phyloP scores from a whole-genome alignment of 1,140 invertebrate species.

The Venturia canescens region DNA sequence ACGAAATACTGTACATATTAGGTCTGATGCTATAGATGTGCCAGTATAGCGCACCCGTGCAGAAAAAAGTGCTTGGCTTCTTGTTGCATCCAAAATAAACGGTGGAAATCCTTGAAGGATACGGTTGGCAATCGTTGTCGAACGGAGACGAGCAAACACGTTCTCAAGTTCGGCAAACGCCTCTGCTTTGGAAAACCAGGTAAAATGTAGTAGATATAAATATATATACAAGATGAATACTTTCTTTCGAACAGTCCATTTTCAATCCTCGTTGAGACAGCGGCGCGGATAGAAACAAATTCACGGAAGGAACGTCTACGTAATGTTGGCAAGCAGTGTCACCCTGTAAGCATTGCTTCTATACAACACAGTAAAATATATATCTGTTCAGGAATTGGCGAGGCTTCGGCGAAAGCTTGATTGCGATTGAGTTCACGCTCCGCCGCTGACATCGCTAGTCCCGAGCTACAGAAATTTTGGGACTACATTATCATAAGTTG shows the following conservation, averaged over 20 bases:
- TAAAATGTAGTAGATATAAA: not conserved
- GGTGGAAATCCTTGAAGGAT: constrained; percentile 23
- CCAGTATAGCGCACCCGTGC: not conserved
- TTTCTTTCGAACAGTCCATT: not conserved
- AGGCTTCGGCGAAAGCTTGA: too few relatives aligned
- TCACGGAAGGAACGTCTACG: not conserved
- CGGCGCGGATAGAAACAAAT: not conserved
- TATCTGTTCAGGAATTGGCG: too few relatives aligned
- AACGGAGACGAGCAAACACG: constrained; percentile 23
- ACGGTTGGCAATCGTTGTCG: not conserved
- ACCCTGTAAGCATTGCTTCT: not conserved
- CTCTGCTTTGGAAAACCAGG: not conserved
- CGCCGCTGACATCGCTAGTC: too few relatives aligned
- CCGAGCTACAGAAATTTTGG: too few relatives aligned
- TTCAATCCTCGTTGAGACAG: not conserved
- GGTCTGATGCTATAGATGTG: not conserved
- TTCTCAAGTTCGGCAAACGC: constrained; percentile 16
- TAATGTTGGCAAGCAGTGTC: not conserved
- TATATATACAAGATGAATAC: not conserved
- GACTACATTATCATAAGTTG: too few relatives aligned
- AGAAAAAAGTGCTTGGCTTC: not conserved
- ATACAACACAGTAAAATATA: not conserved
- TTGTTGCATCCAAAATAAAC: constrained; percentile 27
- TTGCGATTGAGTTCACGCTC: too few relatives aligned
- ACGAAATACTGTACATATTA: not conserved